phyloP scores from a whole-genome alignment of 23 tunicate genomes.

The Halocynthia roretzi region DNA sequence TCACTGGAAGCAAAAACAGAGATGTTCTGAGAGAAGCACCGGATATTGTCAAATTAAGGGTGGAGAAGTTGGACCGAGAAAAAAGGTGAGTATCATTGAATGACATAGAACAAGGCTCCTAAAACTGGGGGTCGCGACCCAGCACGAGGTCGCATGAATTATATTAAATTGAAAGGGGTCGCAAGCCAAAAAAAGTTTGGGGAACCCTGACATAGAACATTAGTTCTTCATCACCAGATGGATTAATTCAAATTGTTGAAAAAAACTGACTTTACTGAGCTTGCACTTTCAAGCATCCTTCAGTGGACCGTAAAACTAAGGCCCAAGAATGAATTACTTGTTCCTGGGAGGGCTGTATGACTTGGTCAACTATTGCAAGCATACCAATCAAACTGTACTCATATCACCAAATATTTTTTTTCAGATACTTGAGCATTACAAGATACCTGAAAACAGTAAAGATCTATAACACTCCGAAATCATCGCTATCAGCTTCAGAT shows the following conservation, averaged over 20 bases:
- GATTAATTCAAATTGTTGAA: too few relatives aligned
- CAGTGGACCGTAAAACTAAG: too few relatives aligned
- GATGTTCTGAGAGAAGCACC: slow-evolving; percentile 46
- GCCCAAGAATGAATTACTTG: too few relatives aligned
- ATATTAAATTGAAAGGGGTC: too few relatives aligned
- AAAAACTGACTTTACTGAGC: too few relatives aligned
- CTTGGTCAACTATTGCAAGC: not conserved
- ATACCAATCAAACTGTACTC: not conserved
- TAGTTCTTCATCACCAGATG: too few relatives aligned
- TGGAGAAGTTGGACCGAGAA: slow-evolving; percentile 47
- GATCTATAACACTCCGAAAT: slow-evolving; percentile 2
- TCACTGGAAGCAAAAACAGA: slow-evolving; percentile 26
- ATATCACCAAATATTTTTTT: not conserved
- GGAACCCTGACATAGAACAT: too few relatives aligned
- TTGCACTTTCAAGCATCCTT: too few relatives aligned
- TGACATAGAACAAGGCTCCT: not conserved
- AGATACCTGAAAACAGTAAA: slow-evolving; percentile 40
- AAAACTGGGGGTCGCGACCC: too few relatives aligned
- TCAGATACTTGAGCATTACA: slow-evolving; percentile 13
- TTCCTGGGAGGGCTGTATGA: too few relatives aligned
- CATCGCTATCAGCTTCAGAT: not conserved
- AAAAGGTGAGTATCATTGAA: slow-evolving; percentile 29
- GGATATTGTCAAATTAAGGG: slow-evolving; percentile 44
- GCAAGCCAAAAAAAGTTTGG: too few relatives aligned
- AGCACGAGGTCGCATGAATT: too few relatives aligned